phyloP scores from a whole-genome alignment of 2,113 vertebrate species.

The Trogon surrucura region DNA sequence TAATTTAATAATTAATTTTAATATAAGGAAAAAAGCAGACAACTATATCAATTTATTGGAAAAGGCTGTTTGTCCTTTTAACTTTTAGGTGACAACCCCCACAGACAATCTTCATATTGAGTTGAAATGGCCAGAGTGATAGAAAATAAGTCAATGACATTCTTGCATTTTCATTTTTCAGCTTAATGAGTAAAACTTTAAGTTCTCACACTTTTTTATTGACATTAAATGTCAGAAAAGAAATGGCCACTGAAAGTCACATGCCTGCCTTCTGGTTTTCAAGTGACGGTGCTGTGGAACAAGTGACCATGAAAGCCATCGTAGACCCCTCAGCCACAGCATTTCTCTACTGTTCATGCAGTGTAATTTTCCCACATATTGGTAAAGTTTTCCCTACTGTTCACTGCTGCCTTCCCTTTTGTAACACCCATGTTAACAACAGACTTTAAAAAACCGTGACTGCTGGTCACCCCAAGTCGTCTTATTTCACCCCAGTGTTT shows the following conservation, averaged over 20 bases:
- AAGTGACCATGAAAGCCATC: background rate
- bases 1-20: conserved; percentile 33
- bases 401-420: background rate
- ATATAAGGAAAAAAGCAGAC: conserved; percentile 23
- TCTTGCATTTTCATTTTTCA: background rate
- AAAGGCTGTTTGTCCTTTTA: conserved; percentile 36
- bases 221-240: background rate
- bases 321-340: background rate
- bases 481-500: background rate
- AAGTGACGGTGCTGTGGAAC: background rate
- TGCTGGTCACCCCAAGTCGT: background rate
- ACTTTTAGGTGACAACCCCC: background rate
- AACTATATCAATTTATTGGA: background rate
- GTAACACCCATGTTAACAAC: background rate
- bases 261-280: background rate
- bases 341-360: background rate
- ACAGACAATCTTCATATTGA: conserved; percentile 4
- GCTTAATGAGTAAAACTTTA: conserved; percentile 4
- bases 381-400: background rate
- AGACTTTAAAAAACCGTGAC: background rate
- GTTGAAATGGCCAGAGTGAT: background rate
- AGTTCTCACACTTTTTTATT: background rate
- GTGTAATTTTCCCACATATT: background rate
- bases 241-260: background rate
- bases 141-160: background rate